Evolutionary conservation across 2,797 vertebrate genomes (phyloP), one percentile per base, ranked within the genome.

Genomic region (Eulemur albifrons): DNA sequence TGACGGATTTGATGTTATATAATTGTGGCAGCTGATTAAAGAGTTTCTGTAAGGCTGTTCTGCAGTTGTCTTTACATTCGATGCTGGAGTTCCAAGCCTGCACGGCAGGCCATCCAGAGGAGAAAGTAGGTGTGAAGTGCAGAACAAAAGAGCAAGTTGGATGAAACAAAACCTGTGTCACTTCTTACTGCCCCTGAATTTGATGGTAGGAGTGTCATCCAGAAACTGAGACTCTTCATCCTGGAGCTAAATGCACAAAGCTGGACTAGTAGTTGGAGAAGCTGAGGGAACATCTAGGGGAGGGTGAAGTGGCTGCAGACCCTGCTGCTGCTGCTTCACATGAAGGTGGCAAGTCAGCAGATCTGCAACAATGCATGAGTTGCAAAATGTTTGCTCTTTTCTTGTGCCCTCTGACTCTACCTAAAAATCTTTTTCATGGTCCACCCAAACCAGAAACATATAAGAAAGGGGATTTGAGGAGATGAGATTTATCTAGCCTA

Each of bases 281-380:
- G 54, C 17, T 8, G 11, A 63, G 11, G 75, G 65, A 5, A 45
- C 1, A 27, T 25, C 23, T 25, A 38, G 38, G 52, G n/a, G 0
- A 40, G 45, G 25, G 4, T 5, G 7, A 27, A n/a, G 15, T 0
- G 0, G 8, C 30, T 35, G 15, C 18, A 54, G 50, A 5, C 18
- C 7, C 57, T 27, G 12, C 1, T 23, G 7, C 4, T 14, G n/a
- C 27, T 65, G 32, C 52, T 11, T 72, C 65, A 48, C 11, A 57
- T 2, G 1, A 13, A 48, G 6, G 43, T 38, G 1, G 25, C 17
- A 38, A 61, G 27, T 63, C 30, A 76, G 11, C n/a, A 82, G 75
- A 23, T 83, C 27, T 5, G 20, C 11, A 23, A 54, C 9, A 43
- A 23, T 3, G 4, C 7, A 4, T 15, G 12, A 72, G 20, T 45